Percentiles rank a stretch among this genome's conserved stretches.
phyloP scores from a whole-genome alignment of 2,888 invertebrate genomes.

The Lysandra bellargus region DNA sequence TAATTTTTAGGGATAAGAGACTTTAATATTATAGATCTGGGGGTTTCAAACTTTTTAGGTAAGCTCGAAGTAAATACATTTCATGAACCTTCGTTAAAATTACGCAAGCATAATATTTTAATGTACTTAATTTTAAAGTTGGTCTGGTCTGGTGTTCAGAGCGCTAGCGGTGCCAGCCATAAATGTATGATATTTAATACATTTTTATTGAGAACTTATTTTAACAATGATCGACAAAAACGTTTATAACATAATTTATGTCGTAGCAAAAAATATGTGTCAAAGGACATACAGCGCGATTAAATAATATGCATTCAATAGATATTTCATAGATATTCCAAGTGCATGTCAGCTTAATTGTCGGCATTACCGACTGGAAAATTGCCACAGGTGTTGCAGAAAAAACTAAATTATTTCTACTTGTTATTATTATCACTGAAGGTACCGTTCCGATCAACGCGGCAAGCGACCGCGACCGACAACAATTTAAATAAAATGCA shows the following conservation, averaged over 20 bases:
- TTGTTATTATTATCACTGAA: background rate
- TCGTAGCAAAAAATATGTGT: slow-evolving; percentile 36
- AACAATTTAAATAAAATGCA: too few relatives aligned
- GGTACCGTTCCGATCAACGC: too few relatives aligned
- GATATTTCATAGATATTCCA: slow-evolving; percentile 54
- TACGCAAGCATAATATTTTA: too few relatives aligned
- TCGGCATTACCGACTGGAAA: slow-evolving; percentile 50
- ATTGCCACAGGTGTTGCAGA: slow-evolving; percentile 40
- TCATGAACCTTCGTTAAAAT: too few relatives aligned
- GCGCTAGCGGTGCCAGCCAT: too few relatives aligned
- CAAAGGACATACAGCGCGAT: slow-evolving; percentile 35
- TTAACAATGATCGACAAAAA: background rate
- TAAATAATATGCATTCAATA: slow-evolving; percentile 43
- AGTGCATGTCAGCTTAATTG: slow-evolving; percentile 57
- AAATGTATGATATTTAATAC: background rate
- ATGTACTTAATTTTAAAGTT: too few relatives aligned
- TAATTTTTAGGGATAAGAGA: too few relatives aligned
- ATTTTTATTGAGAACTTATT: background rate
- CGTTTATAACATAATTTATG: slow-evolving; percentile 28
- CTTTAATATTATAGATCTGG: too few relatives aligned
- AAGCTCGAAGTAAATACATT: too few relatives aligned
- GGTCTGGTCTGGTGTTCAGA: too few relatives aligned
- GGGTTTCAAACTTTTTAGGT: too few relatives aligned
- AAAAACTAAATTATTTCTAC: slow-evolving; percentile 16
- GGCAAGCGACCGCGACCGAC: too few relatives aligned